Conservation (phyloP, 2,797 vertebrate genomes). For the Gymnothorax javanicus region DNA sequence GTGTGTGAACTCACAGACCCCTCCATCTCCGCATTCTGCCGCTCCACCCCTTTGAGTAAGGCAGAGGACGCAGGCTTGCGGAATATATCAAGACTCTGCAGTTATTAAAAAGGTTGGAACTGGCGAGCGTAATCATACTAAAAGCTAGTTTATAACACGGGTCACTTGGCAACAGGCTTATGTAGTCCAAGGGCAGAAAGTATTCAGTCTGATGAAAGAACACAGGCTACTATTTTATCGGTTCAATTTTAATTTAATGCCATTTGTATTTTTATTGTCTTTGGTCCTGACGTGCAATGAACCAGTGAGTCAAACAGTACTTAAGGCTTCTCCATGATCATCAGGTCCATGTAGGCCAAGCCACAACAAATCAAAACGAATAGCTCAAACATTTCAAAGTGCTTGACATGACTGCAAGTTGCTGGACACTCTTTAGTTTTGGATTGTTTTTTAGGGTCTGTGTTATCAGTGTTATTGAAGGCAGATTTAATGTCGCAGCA, state of each 20-base stretch:
- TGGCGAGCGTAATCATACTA: conserved; percentile 74
- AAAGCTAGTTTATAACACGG: conserved; percentile 69
- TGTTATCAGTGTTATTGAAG: too few relatives aligned
- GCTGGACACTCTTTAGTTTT: too few relatives aligned
- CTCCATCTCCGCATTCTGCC: neutral
- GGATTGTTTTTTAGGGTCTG: too few relatives aligned
- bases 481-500: too few relatives aligned
- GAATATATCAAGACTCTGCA: conserved; percentile 57
- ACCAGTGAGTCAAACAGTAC: conserved; percentile 53
- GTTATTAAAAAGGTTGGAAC: conserved; percentile 54
- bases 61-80: conserved; percentile 42
- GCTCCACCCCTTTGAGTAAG: neutral
- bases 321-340: neutral
- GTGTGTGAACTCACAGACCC: neutral
- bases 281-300: conserved; percentile 43
- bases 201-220: conserved; percentile 47
- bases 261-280: conserved; percentile 34
- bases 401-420: too few relatives aligned
- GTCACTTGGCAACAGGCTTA: conserved; percentile 54
- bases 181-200: conserved; percentile 61
- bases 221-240: conserved; percentile 42
- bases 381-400: neutral
- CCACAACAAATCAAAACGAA: neutral
- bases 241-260: conserved; percentile 52
- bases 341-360: neutral